Conservation (phyloP, 2,888 invertebrate genomes). For the Pachycephus smyrnensis region DNA sequence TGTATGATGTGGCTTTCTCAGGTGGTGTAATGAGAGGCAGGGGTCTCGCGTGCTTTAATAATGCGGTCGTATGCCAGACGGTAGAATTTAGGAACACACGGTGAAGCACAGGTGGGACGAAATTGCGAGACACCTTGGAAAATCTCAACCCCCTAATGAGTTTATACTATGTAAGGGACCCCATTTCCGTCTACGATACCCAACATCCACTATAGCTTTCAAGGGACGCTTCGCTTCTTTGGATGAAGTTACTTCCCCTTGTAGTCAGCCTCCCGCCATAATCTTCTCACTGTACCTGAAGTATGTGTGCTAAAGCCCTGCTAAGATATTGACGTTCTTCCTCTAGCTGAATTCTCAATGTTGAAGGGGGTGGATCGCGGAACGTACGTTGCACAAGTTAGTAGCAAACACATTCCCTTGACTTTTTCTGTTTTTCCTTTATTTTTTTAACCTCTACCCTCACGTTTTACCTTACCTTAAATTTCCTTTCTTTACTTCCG, state of each 20-base stretch:
- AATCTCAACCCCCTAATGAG: constrained; percentile 37
- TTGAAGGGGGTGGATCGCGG: neutral
- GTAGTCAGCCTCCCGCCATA: neutral
- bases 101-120: constrained; percentile 36
- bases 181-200: neutral
- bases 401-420: neutral
- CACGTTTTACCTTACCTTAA: neutral
- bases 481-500: neutral
- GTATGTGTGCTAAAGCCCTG: neutral
- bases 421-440: neutral
- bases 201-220: neutral
- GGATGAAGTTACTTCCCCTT: neutral
- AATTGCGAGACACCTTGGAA: constrained; percentile 35
- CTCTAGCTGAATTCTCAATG: neutral
- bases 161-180: constrained; percentile 23
- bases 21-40: constrained; percentile 48
- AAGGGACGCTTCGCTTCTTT: neutral
- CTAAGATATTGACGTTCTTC: neutral
- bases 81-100: neutral
- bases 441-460: neutral
- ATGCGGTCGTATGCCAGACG: constrained; percentile 25
- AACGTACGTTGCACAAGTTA: neutral
- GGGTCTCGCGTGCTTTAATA: constrained; percentile 45
- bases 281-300: neutral
- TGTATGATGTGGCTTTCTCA: constrained; percentile 48